Evolutionary conservation across 2,888 invertebrate species (phyloP).

Genomic region (Agonum fuliginosum): DNA sequence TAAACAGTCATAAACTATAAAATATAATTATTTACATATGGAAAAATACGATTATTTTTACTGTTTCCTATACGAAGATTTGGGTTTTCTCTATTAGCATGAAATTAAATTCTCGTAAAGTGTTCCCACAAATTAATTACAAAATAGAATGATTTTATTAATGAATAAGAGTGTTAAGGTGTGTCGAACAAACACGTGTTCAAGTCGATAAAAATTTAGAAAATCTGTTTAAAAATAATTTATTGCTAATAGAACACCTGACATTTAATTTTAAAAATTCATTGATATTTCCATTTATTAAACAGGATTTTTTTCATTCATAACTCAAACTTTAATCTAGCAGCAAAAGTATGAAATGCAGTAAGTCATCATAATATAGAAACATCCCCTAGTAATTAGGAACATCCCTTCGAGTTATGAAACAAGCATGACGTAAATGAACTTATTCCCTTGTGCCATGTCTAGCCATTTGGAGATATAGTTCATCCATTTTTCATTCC

Average conservation of each 20-base stretch:
- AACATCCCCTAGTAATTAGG: constrained; percentile 7
- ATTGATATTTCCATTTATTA: no score
- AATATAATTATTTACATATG: neutral
- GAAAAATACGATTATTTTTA: neutral
- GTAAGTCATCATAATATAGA: neutral
- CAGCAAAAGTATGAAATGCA: neutral
- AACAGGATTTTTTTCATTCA: neutral
- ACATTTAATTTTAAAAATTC: neutral
- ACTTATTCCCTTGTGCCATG: constrained; percentile 12
- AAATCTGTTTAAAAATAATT: neutral
- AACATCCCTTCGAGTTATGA: constrained; percentile 14
- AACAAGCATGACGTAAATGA: constrained; percentile 27
- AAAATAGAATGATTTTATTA: constrained; percentile 10
- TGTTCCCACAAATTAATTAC: constrained; percentile 21
- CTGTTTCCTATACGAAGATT: neutral
- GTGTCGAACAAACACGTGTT: constrained; percentile 6
- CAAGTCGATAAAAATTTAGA: constrained; percentile 17
- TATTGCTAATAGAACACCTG: neutral
- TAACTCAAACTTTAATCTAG: neutral
- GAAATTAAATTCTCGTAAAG: constrained; percentile 24
- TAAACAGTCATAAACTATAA: neutral
- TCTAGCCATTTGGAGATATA: neutral
- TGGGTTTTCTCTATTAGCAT: constrained; percentile 14
- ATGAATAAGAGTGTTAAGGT: constrained; percentile 2
- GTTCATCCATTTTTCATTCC: constrained; percentile 6